Evolutionary conservation across 1,140 invertebrate genomes (phyloP).

Genomic region (Solen grandis): DNA sequence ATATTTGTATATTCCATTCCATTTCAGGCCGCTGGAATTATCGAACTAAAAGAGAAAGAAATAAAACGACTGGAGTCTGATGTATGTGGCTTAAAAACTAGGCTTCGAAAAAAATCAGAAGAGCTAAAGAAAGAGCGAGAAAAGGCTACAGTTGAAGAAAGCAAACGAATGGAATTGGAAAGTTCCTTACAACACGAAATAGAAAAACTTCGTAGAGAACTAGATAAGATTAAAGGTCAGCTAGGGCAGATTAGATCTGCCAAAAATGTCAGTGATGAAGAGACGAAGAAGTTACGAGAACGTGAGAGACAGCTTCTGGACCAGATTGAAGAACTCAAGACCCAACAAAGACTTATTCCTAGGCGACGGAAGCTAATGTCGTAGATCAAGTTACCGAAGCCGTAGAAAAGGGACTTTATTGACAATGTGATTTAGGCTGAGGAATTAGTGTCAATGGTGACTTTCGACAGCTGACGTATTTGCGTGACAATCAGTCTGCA

Average conservation of each 20-base stretch:
- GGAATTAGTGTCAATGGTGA: no score
- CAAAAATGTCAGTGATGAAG: slow-evolving; percentile 67
- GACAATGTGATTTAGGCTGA: no score
- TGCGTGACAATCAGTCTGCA: no score
- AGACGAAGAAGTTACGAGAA: slow-evolving; percentile 63
- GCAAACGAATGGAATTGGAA: slow-evolving; percentile 60
- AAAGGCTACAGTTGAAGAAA: slow-evolving; percentile 56
- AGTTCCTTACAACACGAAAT: slow-evolving; percentile 57
- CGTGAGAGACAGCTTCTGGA: slow-evolving; percentile 58
- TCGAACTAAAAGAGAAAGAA: slow-evolving; percentile 65
- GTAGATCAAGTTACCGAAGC: no score
- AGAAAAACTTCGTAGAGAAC: slow-evolving; percentile 58
- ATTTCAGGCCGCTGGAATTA: slow-evolving; percentile 37
- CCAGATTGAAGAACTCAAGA: slow-evolving; percentile 60
- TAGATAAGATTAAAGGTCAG: slow-evolving; percentile 65
- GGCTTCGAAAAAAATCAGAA: slow-evolving; percentile 56
- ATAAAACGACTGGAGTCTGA: slow-evolving; percentile 61
- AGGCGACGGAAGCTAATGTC: neutral
- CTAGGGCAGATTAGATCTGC: slow-evolving; percentile 65
- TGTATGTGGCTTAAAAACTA: slow-evolving; percentile 57
- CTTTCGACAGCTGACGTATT: no score
- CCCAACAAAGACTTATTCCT: slow-evolving; percentile 37
- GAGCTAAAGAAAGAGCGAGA: slow-evolving; percentile 62
- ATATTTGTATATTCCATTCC: no score
- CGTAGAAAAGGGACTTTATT: no score